phyloP scores from a whole-genome alignment of 2,797 vertebrate genomes.

The Petrocephalus schoutedeni region DNA sequence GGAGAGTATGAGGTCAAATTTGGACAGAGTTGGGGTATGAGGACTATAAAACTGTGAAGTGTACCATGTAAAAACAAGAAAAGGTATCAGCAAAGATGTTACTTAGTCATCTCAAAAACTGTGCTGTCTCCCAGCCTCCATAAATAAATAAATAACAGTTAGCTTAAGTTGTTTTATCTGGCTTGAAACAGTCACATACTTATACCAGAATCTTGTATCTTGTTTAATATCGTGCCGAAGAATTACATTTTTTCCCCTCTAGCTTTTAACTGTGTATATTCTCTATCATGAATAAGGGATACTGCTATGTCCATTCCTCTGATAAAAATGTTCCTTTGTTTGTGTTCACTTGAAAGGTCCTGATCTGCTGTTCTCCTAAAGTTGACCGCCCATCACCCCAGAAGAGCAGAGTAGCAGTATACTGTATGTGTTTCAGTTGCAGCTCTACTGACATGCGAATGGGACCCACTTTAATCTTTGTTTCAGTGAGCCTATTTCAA shows the following conservation, averaged over 20 bases:
- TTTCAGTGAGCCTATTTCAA: conserved; percentile 34
- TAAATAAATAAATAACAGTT: neutral
- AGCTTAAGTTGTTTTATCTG: neutral
- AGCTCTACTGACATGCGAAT: conserved; percentile 66
- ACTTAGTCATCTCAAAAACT: neutral
- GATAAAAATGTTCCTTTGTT: conserved; percentile 44
- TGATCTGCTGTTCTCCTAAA: conserved; percentile 46
- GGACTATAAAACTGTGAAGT: neutral
- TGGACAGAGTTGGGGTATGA: neutral
- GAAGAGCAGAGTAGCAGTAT: conserved; percentile 34
- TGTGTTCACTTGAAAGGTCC: conserved; percentile 55
- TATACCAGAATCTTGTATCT: neutral
- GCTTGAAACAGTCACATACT: neutral
- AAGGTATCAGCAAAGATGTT: neutral
- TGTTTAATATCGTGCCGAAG: neutral
- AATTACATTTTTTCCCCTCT: conserved; percentile 39
- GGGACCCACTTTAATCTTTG: conserved; percentile 48
- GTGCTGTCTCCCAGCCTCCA: neutral
- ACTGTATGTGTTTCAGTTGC: conserved; percentile 34
- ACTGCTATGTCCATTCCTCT: neutral
- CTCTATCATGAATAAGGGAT: neutral
- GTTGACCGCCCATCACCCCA: conserved; percentile 17
- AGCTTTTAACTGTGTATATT: neutral
- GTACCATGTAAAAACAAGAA: neutral
- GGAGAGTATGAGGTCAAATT: neutral